These are phyloP conservation scores for Bolinopsis microptera DNA, from an alignment of 37 sponge, comb jelly and placozoan species.

Conservation along the genomic window DNA sequence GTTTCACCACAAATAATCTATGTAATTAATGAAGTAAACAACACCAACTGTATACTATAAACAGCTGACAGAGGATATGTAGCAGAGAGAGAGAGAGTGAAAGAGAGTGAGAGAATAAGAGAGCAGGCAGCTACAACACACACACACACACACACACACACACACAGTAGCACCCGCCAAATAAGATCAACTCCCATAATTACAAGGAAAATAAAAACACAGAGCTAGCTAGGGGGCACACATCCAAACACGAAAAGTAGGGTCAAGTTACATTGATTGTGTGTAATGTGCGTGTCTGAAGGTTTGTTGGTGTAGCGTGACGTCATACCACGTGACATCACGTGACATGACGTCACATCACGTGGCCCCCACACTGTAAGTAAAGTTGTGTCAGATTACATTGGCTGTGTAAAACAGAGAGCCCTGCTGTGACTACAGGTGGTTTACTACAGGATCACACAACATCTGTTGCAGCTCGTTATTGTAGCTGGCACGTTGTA, in stretches of 20 bases:
- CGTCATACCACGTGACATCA: neutral
- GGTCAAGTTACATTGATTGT: neutral
- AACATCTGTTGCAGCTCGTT: too few species aligned
- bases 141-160: constrained; percentile 66
- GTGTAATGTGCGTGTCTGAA: neutral
- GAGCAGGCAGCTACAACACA: neutral
- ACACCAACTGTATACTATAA: too few species aligned
- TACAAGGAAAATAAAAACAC: neutral
- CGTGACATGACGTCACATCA: neutral
- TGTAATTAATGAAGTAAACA: too few species aligned
- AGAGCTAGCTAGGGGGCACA: neutral
- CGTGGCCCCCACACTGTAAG: neutral
- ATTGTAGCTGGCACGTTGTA: too few species aligned
- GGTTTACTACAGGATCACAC: too few species aligned
- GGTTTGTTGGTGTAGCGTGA: neutral
- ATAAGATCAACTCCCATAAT: constrained; percentile 15
- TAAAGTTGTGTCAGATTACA: neutral
- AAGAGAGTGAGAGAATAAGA: neutral
- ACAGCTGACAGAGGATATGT: neutral
- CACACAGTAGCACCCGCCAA: neutral
- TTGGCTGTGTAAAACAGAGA: neutral
- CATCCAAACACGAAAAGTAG: neutral
- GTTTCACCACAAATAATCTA: too few species aligned
- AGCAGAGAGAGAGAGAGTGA: neutral
- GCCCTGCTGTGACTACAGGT: too few species aligned